Evolutionary conservation across 2,888 invertebrate genomes (phyloP).

Genomic region (Lasius platythorax): DNA sequence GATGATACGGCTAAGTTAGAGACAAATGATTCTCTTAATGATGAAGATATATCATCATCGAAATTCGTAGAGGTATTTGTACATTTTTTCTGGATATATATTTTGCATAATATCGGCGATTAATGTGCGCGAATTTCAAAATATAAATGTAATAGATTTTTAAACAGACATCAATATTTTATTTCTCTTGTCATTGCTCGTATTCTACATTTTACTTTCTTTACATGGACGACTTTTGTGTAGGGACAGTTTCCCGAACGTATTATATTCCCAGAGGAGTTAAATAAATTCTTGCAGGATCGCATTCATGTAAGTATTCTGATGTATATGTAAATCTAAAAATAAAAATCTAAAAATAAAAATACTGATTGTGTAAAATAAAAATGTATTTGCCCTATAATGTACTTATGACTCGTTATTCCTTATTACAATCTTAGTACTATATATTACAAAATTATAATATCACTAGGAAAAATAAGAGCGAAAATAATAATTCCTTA

Average conservation of each 20-base stretch:
- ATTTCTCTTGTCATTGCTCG: background rate
- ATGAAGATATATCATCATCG: slow-evolving; percentile 49
- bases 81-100: background rate
- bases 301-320: slow-evolving; percentile 87
- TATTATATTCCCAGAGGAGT: slow-evolving; percentile 88
- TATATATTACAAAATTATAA: background rate
- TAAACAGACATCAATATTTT: background rate
- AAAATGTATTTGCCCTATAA: background rate
- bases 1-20: slow-evolving; percentile 14
- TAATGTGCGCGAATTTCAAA: background rate
- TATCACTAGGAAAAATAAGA: background rate
- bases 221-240: background rate
- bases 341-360: slow-evolving; percentile 13
- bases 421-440: background rate
- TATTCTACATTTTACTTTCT: background rate
- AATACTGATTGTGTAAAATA: slow-evolving; percentile 1
- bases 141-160: background rate
- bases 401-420: background rate
- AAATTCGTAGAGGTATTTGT: slow-evolving; percentile 58
- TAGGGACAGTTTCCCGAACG: slow-evolving; percentile 83
- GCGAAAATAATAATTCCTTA: background rate
- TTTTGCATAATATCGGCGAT: background rate
- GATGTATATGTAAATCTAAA: background rate
- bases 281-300: slow-evolving; percentile 88
- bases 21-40: slow-evolving; percentile 44